Conservation (phyloP, 1,140 invertebrate genomes). For the Papilio machaon region DNA sequence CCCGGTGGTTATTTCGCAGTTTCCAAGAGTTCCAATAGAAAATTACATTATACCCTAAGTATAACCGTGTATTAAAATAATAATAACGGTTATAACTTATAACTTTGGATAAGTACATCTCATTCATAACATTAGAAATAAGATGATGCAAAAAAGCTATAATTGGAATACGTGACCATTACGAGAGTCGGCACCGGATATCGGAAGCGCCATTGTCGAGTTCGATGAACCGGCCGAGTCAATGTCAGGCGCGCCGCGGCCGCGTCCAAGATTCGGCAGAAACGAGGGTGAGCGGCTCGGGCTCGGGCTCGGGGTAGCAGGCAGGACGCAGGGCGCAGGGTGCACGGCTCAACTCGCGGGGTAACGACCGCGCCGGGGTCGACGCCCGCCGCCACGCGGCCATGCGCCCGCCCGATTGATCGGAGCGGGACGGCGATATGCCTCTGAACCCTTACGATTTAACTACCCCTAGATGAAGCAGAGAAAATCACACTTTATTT, state of each 20-base stretch:
- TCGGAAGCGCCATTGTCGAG: conserved; percentile 62
- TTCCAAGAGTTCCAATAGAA: not conserved
- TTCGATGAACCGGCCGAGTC: conserved; percentile 74
- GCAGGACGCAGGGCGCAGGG: conserved; percentile 77
- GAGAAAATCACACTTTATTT: conserved; percentile 67
- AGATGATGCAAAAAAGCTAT: conserved; percentile 16
- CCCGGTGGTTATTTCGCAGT: not conserved
- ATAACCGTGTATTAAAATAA: not conserved
- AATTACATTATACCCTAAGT: not conserved
- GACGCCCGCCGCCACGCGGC: conserved; percentile 76
- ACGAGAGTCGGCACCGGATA: conserved; percentile 67
- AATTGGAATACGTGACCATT: conserved; percentile 45
- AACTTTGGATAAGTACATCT: not conserved
- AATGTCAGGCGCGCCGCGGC: conserved; percentile 73
- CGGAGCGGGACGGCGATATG: conserved; percentile 71
- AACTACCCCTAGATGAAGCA: conserved; percentile 66
- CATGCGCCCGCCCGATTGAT: conserved; percentile 76
- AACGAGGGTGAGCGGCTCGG: conserved; percentile 66
- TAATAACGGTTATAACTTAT: not conserved
- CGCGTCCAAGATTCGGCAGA: conserved; percentile 76
- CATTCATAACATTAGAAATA: not conserved
- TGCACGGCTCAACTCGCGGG: conserved; percentile 75
- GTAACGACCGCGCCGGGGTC: conserved; percentile 77
- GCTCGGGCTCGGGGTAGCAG: conserved; percentile 65
- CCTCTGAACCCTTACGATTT: conserved; percentile 66